A percentile compares a stretch with the other conserved stretches of the same genome.
Conservation (phyloP, 1,140 invertebrate species). For the Marisa cornuarietis region DNA sequence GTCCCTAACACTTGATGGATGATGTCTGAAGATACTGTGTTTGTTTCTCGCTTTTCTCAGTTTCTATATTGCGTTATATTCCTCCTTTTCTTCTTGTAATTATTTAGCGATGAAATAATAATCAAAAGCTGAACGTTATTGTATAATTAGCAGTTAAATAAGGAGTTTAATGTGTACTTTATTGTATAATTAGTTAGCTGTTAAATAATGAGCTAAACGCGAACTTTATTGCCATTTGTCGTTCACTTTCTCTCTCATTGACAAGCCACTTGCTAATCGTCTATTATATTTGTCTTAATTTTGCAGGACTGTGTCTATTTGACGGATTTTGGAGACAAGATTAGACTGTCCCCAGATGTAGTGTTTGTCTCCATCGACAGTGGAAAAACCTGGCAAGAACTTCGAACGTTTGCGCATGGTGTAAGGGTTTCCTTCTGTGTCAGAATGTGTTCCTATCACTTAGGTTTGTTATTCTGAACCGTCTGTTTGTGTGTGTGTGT, state of each 20-base stretch:
- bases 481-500: background rate
- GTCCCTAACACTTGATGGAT: no score
- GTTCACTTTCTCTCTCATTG: background rate
- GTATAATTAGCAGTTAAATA: no score
- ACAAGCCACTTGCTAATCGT: background rate
- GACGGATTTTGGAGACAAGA: slow-evolving; percentile 56
- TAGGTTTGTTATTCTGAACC: background rate
- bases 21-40: background rate
- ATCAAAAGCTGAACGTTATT: no score
- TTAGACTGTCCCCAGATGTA: slow-evolving; percentile 41
- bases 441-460: background rate
- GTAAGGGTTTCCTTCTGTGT: slow-evolving; percentile 7
- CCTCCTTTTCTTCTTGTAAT: no score
- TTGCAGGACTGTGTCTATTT: slow-evolving; percentile 57
- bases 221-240: background rate
- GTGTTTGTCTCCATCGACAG: slow-evolving; percentile 60
- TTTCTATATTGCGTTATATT: no score
- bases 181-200: no score
- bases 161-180: no score
- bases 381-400: slow-evolving; percentile 52
- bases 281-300: background rate
- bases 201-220: no score
- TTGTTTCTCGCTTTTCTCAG: background rate
- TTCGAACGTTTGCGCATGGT: slow-evolving; percentile 56
- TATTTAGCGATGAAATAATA: no score